phyloP scores from a whole-genome alignment of 1,140 invertebrate genomes.

The Chymomyza costata region DNA sequence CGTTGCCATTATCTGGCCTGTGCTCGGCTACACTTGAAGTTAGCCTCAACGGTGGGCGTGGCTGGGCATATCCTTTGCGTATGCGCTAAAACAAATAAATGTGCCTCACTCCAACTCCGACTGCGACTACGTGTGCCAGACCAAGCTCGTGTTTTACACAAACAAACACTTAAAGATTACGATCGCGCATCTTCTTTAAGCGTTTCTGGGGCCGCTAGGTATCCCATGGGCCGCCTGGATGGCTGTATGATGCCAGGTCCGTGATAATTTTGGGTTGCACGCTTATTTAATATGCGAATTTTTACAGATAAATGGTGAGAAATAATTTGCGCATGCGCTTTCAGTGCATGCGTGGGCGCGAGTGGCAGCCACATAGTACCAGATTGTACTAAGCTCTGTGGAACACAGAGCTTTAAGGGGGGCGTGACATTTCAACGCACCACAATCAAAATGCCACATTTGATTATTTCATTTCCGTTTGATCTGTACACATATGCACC shows the following conservation, averaged over 20 bases:
- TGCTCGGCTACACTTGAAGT: slow-evolving; percentile 9
- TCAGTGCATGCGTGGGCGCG: too few relatives aligned
- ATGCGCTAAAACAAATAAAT: slow-evolving; percentile 68
- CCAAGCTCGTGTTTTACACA: slow-evolving; percentile 1
- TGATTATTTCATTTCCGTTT: slow-evolving; percentile 61
- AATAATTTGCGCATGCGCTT: slow-evolving; percentile 66
- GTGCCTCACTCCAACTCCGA: slow-evolving; percentile 18
- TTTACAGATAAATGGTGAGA: slow-evolving; percentile 73
- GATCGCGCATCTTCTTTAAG: slow-evolving; percentile 39
- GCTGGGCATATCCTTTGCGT: slow-evolving; percentile 66
- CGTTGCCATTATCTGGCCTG: slow-evolving; percentile 14
- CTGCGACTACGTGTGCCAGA: slow-evolving; percentile 34
- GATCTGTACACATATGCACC: slow-evolving; percentile 9
- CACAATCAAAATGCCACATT: slow-evolving; percentile 17
- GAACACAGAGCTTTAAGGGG: not conserved
- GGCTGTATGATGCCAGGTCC: slow-evolving; percentile 55
- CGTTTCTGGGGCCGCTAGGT: slow-evolving; percentile 17
- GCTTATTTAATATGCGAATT: slow-evolving; percentile 74
- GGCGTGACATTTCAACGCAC: not conserved
- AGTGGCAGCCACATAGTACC: slow-evolving; percentile 23
- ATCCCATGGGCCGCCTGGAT: too few relatives aligned
- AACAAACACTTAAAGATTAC: slow-evolving; percentile 67
- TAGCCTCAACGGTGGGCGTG: slow-evolving; percentile 44
- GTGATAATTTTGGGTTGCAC: slow-evolving; percentile 71
- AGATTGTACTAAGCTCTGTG: slow-evolving; percentile 52